A percentile compares a stretch with the other conserved stretches of the same genome.
Conservation (phyloP, 1,140 invertebrate species). For the Drosophila quadrilineata region DNA sequence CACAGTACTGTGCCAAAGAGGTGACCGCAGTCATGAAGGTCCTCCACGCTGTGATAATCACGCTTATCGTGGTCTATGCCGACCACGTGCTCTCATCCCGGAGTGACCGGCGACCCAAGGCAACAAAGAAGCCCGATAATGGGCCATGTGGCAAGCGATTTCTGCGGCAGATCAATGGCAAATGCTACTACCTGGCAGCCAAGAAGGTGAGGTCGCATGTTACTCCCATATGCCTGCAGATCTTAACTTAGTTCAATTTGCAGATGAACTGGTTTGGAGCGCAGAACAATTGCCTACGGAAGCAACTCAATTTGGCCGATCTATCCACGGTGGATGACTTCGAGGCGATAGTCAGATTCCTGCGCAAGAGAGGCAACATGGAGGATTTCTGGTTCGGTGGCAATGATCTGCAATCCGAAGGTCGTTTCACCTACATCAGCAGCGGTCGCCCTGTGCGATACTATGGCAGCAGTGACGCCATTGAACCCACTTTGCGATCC, state of each 20-base stretch:
- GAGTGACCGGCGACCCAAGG: neutral
- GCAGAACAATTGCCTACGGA: constrained; percentile 84
- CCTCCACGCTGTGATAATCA: constrained; percentile 51
- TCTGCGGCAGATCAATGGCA: constrained; percentile 41
- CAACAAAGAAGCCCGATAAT: neutral
- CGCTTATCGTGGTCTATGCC: constrained; percentile 44
- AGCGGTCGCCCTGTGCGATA: constrained; percentile 33
- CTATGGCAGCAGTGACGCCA: neutral
- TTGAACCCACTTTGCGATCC: constrained; percentile 38
- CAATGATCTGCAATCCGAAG: constrained; percentile 55
- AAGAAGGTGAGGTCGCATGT: constrained; percentile 46
- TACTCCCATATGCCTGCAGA: neutral
- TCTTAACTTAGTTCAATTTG: neutral
- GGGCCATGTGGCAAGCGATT: constrained; percentile 51
- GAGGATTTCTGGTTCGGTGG: constrained; percentile 63
- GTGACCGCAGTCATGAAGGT: constrained; percentile 50
- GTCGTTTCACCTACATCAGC: constrained; percentile 53
- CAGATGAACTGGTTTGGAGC: constrained; percentile 65
- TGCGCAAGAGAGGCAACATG: constrained; percentile 17
- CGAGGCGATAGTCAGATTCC: constrained; percentile 12
- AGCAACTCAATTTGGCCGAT: constrained; percentile 85
- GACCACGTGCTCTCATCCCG: constrained; percentile 23
- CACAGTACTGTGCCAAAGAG: constrained; percentile 42
- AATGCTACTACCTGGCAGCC: constrained; percentile 49
- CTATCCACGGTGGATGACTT: constrained; percentile 36